Conservation (phyloP, 2,113 vertebrate species). For the Piaya cayana region DNA sequence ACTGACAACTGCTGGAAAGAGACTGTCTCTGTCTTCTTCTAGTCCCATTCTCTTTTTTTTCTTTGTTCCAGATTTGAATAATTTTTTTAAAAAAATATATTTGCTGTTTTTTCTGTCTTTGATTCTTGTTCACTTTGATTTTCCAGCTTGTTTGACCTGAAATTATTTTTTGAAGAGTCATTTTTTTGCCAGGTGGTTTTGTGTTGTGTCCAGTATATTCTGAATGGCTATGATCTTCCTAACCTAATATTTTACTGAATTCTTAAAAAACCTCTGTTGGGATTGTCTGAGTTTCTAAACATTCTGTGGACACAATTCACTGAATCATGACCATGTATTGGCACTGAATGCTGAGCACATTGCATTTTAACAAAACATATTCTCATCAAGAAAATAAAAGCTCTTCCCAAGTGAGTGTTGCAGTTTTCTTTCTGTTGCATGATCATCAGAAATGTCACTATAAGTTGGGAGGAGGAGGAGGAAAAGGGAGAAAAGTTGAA, state of each 20-base stretch:
- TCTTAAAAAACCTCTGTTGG: fast-evolving
- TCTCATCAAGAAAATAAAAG: neutral
- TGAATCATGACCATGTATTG: neutral
- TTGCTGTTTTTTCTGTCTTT: neutral
- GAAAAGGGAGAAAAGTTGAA: neutral
- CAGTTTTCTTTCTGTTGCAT: neutral
- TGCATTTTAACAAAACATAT: neutral
- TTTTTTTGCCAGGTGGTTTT: neutral
- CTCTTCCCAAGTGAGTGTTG: neutral
- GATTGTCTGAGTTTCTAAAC: neutral
- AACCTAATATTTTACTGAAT: neutral
- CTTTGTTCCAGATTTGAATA: neutral
- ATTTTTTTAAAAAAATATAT: neutral
- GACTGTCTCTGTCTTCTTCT: neutral
- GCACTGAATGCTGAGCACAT: neutral
- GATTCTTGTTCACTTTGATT: neutral
- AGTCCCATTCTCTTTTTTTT: neutral
- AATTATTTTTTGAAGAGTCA: neutral
- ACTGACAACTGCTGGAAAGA: neutral
- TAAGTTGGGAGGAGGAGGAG: neutral
- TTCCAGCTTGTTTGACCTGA: neutral
- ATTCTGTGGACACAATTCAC: neutral
- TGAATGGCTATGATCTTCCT: neutral
- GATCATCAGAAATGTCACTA: neutral
- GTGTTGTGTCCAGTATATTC: neutral